Conservation (phyloP, 2,797 vertebrate species). For the Phalloptychus januarius region DNA sequence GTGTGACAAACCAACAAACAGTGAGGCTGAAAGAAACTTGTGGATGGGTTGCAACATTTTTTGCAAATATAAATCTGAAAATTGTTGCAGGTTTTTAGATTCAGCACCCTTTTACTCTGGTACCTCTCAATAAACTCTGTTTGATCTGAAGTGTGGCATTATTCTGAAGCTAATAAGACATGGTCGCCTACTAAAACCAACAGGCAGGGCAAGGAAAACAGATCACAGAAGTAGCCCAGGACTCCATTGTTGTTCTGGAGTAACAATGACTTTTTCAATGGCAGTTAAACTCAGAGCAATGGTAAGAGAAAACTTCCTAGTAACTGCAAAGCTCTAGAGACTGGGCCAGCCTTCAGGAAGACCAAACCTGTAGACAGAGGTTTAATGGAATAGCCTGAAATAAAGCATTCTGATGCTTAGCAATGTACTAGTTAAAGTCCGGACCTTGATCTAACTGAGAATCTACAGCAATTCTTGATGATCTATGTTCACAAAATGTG, state of each 20-base stretch:
- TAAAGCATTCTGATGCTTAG: neutral
- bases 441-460: neutral
- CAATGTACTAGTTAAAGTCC: neutral
- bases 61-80: neutral
- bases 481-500: neutral
- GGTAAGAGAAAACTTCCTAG: neutral
- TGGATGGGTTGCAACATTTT: neutral
- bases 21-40: neutral
- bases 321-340: neutral
- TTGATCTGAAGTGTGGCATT: neutral
- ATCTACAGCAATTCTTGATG: neutral
- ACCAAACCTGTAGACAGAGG: neutral
- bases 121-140: neutral
- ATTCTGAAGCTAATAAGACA: neutral
- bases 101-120: neutral
- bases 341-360: neutral
- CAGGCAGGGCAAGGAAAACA: neutral
- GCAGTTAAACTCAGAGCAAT: neutral
- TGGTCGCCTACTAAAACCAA: neutral
- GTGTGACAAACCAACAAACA: neutral
- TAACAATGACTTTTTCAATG: neutral
- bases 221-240: neutral
- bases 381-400: neutral
- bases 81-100: neutral
- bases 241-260: neutral